Percentiles rank a stretch among this genome's conserved stretches.
phyloP scores from a whole-genome alignment of 23 tunicate species.

The Clavelina lepadiformis region DNA sequence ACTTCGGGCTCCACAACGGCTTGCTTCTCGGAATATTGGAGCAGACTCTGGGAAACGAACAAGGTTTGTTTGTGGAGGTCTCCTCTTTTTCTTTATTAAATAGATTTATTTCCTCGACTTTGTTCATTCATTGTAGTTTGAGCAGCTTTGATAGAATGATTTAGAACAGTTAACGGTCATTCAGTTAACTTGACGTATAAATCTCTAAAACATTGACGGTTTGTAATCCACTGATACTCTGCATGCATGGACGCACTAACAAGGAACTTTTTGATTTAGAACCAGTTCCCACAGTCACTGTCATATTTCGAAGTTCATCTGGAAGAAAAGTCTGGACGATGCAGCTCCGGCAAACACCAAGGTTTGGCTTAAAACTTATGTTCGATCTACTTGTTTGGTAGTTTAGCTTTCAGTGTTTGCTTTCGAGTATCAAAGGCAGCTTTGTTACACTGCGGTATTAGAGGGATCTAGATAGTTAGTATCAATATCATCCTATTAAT shows the following conservation, averaged over 20 bases:
- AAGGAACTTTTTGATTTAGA: no score
- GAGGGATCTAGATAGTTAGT: no score
- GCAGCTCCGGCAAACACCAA: constrained; percentile 75
- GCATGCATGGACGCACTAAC: no score
- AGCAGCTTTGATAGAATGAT: background rate
- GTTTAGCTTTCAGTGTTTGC: no score
- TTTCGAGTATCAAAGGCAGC: no score
- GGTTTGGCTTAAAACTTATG: constrained; percentile 32
- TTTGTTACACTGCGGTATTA: no score
- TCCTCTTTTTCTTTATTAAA: background rate
- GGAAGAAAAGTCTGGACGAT: constrained; percentile 75
- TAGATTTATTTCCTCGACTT: background rate
- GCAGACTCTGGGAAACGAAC: constrained; percentile 62
- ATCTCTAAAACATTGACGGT: no score
- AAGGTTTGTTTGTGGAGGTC: constrained; percentile 58
- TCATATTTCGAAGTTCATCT: constrained; percentile 48
- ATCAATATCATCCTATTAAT: no score
- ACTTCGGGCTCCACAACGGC: constrained; percentile 63
- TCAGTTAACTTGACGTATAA: background rate
- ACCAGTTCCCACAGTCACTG: constrained; percentile 67
- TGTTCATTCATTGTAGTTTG: background rate
- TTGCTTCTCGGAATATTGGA: constrained; percentile 65
- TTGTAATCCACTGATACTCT: no score
- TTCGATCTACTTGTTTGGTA: background rate
- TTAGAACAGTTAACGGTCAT: background rate